Evolutionary conservation across 2,888 invertebrate genomes (phyloP), one percentile per base, ranked within the genome.

Genomic region (Malacosoma neustria): DNA sequence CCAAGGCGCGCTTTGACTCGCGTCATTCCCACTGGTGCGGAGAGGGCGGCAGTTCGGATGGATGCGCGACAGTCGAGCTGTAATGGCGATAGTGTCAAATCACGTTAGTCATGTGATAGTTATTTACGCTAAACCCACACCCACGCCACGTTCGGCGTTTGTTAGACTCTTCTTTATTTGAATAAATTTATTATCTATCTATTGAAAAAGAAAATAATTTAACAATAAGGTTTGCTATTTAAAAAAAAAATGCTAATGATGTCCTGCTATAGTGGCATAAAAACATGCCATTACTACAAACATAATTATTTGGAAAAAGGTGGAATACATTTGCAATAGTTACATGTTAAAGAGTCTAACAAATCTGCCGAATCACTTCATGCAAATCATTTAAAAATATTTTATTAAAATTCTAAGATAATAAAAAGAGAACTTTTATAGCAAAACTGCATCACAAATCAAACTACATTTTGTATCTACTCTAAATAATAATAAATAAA

Each of bases 21-120:
- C 89, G 91, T 94, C 92, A 96, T 90, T 97, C 95, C 99, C 98
- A 99, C 73, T 97, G 95, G 85, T 98, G 97, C 56, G 98, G 98
- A 65, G 98, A 98, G 31, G 98, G 98, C 68, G 98, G 98, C 85
- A 99, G 89, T 89, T 99, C 98, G 51, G 97, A 97, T 43, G 97
- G 96, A 84, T 98, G 98, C 59, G 99, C 99, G 75, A 99, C 95
- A 62, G 96, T 93, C 66, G 98, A 96, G 90, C 98, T 98, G 92
- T 54, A 92, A 91, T 32, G 33, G 30, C 42, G 45, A 49, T 48
- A 42, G 48, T 55, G 49, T 45, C 49, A 46, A 33, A 32, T 32
- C 39, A 46, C 49, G 58, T 61, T 49, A 61, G 50, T 49, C 14
- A 40, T 38, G 44, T 37, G 37, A 14, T 39, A 34, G 32, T 14